Conservation (phyloP, 2,888 invertebrate species). For the Lochmaea capreae region DNA sequence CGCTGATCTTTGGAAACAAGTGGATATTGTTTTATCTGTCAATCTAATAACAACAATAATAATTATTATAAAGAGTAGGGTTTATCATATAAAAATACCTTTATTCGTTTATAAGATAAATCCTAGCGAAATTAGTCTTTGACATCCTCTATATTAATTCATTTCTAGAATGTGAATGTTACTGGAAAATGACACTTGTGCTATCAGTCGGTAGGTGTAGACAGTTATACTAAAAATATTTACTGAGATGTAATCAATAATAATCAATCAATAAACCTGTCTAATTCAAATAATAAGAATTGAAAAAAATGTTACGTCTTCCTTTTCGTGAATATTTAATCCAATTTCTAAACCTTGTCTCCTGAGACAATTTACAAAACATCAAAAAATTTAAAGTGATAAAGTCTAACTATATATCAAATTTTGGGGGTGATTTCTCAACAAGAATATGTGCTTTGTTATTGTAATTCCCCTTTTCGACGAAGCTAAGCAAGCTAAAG, state of each 20-base stretch:
- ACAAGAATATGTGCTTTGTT: slow-evolving; percentile 43
- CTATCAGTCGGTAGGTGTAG: no score
- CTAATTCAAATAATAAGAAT: neutral
- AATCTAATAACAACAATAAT: no score
- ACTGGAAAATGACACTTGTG: no score
- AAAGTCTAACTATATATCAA: slow-evolving; percentile 33
- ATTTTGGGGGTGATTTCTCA: slow-evolving; percentile 41
- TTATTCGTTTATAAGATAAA: no score
- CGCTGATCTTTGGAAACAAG: no score
- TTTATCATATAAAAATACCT: no score
- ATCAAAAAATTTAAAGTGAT: slow-evolving; percentile 32
- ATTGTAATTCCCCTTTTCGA: slow-evolving; percentile 43
- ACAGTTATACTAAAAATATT: neutral
- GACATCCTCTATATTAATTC: no score
- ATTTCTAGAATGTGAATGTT: no score
- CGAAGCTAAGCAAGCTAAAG: slow-evolving; percentile 39
- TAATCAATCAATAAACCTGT: no score
- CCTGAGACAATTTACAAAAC: slow-evolving; percentile 11
- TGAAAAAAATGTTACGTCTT: neutral
- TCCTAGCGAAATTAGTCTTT: no score
- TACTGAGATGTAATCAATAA: neutral
- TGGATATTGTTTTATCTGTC: no score
- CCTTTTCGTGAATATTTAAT: slow-evolving; percentile 5
- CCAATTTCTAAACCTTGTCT: slow-evolving; percentile 7
- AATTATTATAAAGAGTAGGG: no score